Base-by-base conservation (phyloP, 2,797 vertebrate species). In the Myripristis murdjan region DNA sequence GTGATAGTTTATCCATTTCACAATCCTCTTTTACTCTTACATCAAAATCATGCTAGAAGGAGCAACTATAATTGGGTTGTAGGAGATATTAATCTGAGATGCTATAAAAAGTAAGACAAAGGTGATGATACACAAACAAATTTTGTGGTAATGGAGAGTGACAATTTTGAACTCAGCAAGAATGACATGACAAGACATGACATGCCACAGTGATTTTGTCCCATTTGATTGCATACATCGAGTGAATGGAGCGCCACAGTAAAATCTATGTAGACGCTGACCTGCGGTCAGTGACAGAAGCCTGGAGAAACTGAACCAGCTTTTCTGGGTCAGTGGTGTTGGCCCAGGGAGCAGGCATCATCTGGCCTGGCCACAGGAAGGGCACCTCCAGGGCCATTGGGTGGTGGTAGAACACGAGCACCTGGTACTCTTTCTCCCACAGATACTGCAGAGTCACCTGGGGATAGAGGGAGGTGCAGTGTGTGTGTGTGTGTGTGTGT, bases 301-400 rank as follows among this genome's bases (percentile, higher is more conserved):
- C 93, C 88, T 99, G 98, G 55, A 99, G 96, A 88, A 99, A 99
- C 79, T 97, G 97, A 87, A 99, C 95, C 73, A 99, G 85, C 94
- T 99, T 99, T 87, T 99, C 98, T 0, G 98, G 95, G 89, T 99
- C 98, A 0, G 98, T 99, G 65, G 98, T 99, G 90, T 99, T 99
- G 81, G 98, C 98, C 97, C 98, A 98, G 2, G 97, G 97, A 44
- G 97, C 87, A 2, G 98, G 98, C 98, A 99, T 99, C 98, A 99
- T 99, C 93, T 99, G 98, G 55, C 98, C 98, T 0, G 98, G 98
- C 98, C 98, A 99, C 66, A 99, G 95, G 86, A 99, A 99, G 6
- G 97, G 95, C 28, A 99, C 96, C 74, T 99, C 97, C 5, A 99
- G 93, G 46, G 98, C 97, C 91, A 98, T 97, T 11, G 98, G 98